These are phyloP conservation scores for Diarsia mendica DNA, from an alignment of 2,888 invertebrate genomes.

Conservation along the genomic window DNA sequence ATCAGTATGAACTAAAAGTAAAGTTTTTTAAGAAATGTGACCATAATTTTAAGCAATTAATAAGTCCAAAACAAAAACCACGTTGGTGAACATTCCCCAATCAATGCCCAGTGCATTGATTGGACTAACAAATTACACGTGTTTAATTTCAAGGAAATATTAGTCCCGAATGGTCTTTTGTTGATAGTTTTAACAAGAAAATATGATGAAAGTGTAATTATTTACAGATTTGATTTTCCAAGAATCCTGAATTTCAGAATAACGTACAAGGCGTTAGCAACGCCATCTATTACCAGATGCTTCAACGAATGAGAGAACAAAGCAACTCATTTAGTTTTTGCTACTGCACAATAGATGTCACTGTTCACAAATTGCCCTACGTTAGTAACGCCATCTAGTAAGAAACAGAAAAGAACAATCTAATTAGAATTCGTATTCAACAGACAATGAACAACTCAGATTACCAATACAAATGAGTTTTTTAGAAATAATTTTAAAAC, in stretches of 20 bases:
- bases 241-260: background rate
- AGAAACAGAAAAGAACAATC: background rate
- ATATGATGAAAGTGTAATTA: background rate
- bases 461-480: too few relatives aligned
- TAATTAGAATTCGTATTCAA: background rate
- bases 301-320: background rate
- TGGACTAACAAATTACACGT: background rate
- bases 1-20: background rate
- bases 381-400: slow-evolving; percentile 7
- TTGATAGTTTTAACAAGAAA: background rate
- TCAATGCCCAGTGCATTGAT: too few relatives aligned
- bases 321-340: slow-evolving; percentile 40
- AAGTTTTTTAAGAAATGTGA: background rate
- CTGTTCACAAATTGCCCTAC: background rate
- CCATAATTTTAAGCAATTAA: background rate
- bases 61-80: slow-evolving; percentile 5
- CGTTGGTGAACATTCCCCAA: background rate
- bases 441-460: background rate
- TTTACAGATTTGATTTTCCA: background rate
- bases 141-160: background rate
- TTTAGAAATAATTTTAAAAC: slow-evolving; percentile 10
- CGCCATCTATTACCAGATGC: slow-evolving; percentile 45
- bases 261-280: slow-evolving; percentile 5
- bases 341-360: slow-evolving; percentile 71
- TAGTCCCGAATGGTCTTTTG: background rate